Evolutionary conservation across 2,888 invertebrate genomes (phyloP).

Genomic region (Tanypteryx hageni): DNA sequence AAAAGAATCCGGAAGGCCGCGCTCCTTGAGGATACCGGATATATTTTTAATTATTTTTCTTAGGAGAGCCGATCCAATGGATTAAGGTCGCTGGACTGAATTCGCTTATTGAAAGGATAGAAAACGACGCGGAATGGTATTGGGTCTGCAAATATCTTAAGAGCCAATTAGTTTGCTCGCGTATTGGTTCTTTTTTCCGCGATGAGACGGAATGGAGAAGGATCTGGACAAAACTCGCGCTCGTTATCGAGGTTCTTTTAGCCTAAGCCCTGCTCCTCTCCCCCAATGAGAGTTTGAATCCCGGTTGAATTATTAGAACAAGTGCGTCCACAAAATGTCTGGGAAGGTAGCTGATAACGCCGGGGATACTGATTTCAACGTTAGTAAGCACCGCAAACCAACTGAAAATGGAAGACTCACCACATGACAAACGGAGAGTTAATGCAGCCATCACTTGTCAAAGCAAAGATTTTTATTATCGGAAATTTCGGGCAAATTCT

Average conservation of each 20-base stretch:
- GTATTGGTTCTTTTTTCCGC: neutral
- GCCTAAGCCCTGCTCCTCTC: neutral
- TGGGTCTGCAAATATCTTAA: neutral
- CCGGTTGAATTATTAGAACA: too few species aligned
- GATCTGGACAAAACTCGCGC: neutral
- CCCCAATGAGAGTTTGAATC: neutral
- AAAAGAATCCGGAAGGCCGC: neutral
- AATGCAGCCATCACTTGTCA: too few species aligned
- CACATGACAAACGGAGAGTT: too few species aligned
- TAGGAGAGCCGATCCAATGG: neutral
- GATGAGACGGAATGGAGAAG: neutral
- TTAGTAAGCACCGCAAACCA: neutral
- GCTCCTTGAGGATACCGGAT: neutral
- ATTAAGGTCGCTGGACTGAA: neutral
- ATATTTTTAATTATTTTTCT: slow-evolving; percentile 19
- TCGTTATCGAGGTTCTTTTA: neutral
- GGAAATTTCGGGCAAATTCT: too few species aligned
- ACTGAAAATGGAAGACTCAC: too few species aligned
- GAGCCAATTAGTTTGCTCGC: neutral
- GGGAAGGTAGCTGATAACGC: neutral
- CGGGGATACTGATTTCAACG: neutral
- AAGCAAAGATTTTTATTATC: too few species aligned
- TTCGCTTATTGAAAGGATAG: neutral
- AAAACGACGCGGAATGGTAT: neutral
- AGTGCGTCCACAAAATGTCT: neutral